These are phyloP conservation scores for Meloidogyne hapla DNA, from an alignment of 1,140 invertebrate species.

Conservation along the genomic window DNA sequence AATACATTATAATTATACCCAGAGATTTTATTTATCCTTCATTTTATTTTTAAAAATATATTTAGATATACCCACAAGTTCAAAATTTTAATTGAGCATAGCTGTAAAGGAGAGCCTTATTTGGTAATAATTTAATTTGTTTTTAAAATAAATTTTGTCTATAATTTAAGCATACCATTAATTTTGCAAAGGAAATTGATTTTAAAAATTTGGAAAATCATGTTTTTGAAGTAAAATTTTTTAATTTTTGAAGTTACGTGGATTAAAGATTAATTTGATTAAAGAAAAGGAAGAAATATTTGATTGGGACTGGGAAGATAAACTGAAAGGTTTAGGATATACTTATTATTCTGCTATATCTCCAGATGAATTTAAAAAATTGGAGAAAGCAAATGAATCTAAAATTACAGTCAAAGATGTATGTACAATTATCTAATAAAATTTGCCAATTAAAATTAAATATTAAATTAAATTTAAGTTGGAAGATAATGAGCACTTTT, in stretches of 20 bases:
- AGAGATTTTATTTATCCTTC: no score
- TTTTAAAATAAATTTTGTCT: neutral
- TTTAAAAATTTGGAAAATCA: neutral
- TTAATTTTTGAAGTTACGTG: neutral
- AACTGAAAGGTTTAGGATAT: neutral
- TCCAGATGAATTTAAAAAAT: neutral
- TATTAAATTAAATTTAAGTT: no score
- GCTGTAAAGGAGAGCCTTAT: neutral
- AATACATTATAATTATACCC: no score
- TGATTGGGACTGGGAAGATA: constrained; percentile 5
- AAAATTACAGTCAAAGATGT: neutral
- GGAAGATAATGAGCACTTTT: no score
- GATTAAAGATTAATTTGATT: neutral
- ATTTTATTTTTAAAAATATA: neutral
- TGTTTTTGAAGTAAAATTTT: neutral
- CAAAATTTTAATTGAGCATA: neutral
- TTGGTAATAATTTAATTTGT: neutral
- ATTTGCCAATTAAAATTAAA: no score
- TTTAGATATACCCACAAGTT: neutral
- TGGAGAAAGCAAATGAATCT: neutral
- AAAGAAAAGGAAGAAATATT: neutral
- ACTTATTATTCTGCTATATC: neutral
- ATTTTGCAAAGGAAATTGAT: neutral
- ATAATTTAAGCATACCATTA: neutral
- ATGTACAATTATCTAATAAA: no score